Conservation (phyloP, 2,888 invertebrate genomes). For the Horisme vitalbata region DNA sequence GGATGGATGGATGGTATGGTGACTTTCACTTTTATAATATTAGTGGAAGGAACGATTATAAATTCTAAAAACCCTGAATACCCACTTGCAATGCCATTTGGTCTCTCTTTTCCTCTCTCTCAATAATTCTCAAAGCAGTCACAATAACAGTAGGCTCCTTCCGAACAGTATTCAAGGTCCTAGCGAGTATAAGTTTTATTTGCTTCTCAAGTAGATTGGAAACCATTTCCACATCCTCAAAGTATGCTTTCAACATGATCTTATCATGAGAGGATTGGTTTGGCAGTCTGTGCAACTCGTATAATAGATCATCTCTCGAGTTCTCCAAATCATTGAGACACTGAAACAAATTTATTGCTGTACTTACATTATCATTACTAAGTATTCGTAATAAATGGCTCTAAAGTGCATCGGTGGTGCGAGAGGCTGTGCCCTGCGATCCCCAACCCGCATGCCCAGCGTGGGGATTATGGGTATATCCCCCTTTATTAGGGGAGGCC, state of each 20-base stretch:
- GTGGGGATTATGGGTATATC: too few relatives aligned
- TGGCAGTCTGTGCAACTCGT: slow-evolving; percentile 96
- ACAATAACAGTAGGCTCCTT: slow-evolving; percentile 98
- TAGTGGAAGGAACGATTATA: too few relatives aligned
- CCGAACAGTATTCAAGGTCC: slow-evolving; percentile 96
- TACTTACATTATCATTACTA: not conserved
- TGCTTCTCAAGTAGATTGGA: slow-evolving; percentile 95
- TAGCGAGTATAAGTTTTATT: slow-evolving; percentile 92
- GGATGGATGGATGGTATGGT: too few relatives aligned
- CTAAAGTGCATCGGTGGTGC: too few relatives aligned
- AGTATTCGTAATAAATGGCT: too few relatives aligned
- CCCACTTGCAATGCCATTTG: slow-evolving; percentile 88
- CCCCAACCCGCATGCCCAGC: too few relatives aligned
- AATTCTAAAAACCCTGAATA: too few relatives aligned
- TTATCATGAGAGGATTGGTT: slow-evolving; percentile 95
- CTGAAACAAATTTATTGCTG: slow-evolving; percentile 60
- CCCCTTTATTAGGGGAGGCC: too few relatives aligned
- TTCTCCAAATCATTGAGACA: slow-evolving; percentile 97
- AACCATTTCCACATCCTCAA: slow-evolving; percentile 96
- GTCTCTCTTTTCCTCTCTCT: slow-evolving; percentile 98
- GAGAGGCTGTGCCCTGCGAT: too few relatives aligned
- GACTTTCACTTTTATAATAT: too few relatives aligned
- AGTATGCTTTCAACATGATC: slow-evolving; percentile 96
- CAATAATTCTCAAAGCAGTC: slow-evolving; percentile 97
- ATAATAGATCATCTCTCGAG: slow-evolving; percentile 96